Evolutionary conservation across 92 coral and sea anemone genomes (phyloP), one percentile per base, ranked within the genome.

Genomic region (Desmophyllum pertusum): DNA sequence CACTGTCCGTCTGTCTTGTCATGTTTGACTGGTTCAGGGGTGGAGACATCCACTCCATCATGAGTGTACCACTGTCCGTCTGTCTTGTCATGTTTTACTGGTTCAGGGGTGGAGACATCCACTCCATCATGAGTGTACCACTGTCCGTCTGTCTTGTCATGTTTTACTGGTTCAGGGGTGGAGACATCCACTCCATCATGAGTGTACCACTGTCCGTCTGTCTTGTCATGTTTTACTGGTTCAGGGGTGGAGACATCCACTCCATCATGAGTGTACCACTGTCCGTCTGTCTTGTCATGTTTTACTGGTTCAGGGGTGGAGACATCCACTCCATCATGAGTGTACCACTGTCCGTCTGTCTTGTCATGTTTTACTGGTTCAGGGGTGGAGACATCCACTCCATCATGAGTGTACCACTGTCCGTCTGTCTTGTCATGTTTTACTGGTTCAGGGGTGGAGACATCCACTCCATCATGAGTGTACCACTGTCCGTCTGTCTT

Each of bases 41-140:
- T n/a, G n/a, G n/a, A n/a, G 40, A 79, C 38, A 45, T 79, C 83
- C 36, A 79, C 83, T 64, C 81, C 83, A 25, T 84, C 78, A 21
- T 85, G 89, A 75, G 82, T 77, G 84, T 85, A 85, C 89, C 87
- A 85, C 52, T 89, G 89, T 17, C 92, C 89, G 0, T 86, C 89
- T 18, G 15, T 80, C 33, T 83, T 83, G 81, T 89, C 84, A 80
- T 39, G 85, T 1, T 10, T 17, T 17, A 80, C 87, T 57, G 84
- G 87, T 48, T 67, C 73, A 37, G 73, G 73, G 73, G 73, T 67
- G 43, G 73, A n/a, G n/a, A 23, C 64, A 67, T 80, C 76, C 48
- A 35, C 75, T 43, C 81, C 83, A 25, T 84, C 78, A 21, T 85
- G 89, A 75, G 82, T 77, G 84, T 85, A 85, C 89, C 87, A 85